These are phyloP conservation scores for Scelioninae gen. 2 DNA, from an alignment of 2,888 invertebrate species.

Conservation along the genomic window DNA sequence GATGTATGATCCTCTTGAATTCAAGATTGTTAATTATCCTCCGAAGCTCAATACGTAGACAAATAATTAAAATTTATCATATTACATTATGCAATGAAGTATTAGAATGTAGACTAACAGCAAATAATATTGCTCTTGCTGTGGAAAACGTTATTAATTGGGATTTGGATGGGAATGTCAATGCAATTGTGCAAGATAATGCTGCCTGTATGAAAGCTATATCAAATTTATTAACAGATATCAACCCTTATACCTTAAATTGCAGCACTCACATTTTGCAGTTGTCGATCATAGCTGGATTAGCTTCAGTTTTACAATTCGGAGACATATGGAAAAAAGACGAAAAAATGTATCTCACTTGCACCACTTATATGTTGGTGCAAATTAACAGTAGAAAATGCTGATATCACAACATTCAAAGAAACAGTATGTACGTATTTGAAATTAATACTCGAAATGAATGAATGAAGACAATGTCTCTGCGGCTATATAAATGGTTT, in stretches of 20 bases:
- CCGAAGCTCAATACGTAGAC: too few relatives aligned
- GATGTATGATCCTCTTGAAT: too few relatives aligned
- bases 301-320: slow-evolving; percentile 16
- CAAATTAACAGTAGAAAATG: too few relatives aligned
- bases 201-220: slow-evolving; percentile 21
- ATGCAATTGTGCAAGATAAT: slow-evolving; percentile 20
- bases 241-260: slow-evolving; percentile 28
- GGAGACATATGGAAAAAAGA: slow-evolving; percentile 16
- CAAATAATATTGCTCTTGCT: slow-evolving; percentile 27
- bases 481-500: too few relatives aligned
- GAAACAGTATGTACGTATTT: too few relatives aligned
- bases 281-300: slow-evolving; percentile 16
- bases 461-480: too few relatives aligned
- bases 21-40: too few relatives aligned
- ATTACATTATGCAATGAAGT: slow-evolving; percentile 15
- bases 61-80: too few relatives aligned
- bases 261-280: slow-evolving; percentile 26
- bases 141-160: slow-evolving; percentile 26
- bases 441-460: too few relatives aligned
- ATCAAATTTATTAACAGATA: background rate
- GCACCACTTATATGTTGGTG: slow-evolving; percentile 22
- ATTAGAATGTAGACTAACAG: slow-evolving; percentile 12
- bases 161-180: slow-evolving; percentile 19
- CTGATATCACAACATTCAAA: too few relatives aligned
- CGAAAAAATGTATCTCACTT: slow-evolving; percentile 11